Conservation (phyloP, 2,113 vertebrate species). For the Carettochelys insculpta region DNA sequence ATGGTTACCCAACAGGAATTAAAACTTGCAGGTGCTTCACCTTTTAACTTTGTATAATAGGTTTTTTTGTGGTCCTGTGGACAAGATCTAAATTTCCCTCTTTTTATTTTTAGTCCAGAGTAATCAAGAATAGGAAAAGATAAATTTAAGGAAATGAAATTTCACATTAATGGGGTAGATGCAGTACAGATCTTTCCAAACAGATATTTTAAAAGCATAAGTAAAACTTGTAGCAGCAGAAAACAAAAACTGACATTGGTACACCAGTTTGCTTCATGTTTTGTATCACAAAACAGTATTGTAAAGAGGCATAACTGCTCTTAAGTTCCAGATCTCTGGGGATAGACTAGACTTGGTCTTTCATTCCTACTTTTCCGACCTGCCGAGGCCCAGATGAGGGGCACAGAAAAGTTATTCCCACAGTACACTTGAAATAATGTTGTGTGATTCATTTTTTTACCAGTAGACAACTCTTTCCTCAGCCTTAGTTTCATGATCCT, state of each 20-base stretch:
- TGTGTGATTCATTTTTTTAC: background rate
- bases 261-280: background rate
- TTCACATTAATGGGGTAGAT: slow-evolving; percentile 11
- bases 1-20: background rate
- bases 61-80: background rate
- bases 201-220: background rate
- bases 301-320: fast-evolving
- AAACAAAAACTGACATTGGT: background rate
- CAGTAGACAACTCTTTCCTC: slow-evolving; percentile 18
- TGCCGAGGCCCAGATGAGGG: background rate
- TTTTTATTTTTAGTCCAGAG: background rate
- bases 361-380: fast-evolving
- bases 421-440: background rate
- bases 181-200: slow-evolving; percentile 12
- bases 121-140: background rate
- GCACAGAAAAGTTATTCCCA: background rate
- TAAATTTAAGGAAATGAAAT: background rate
- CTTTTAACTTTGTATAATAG: background rate
- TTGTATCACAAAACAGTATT: background rate
- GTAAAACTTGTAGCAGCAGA: background rate
- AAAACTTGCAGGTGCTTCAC: background rate
- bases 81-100: background rate
- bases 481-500: background rate
- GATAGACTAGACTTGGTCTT: background rate
- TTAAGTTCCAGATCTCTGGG: background rate